phyloP scores from a whole-genome alignment of 2,113 vertebrate genomes.

The Grallaria varia region DNA sequence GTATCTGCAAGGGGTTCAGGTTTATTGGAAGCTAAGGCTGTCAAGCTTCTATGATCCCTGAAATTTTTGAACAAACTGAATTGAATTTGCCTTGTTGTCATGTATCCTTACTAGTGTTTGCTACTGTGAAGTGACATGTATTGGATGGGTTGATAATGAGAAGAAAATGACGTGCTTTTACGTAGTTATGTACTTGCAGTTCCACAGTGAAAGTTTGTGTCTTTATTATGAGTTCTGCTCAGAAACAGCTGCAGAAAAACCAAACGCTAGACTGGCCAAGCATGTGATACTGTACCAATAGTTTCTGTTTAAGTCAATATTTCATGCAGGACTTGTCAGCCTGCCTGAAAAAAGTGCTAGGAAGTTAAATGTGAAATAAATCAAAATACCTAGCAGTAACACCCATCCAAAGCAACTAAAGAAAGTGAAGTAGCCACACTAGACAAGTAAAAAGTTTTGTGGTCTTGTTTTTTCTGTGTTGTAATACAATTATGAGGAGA shows the following conservation, averaged over 20 bases:
- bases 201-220: not conserved
- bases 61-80: not conserved
- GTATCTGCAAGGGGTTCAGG: not conserved
- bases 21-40: not conserved
- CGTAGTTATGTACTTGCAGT: accelerated
- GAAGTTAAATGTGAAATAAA: not conserved
- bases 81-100: not conserved
- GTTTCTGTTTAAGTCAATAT: not conserved
- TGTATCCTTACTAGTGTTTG: accelerated
- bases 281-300: not conserved
- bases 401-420: not conserved
- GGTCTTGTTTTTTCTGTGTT: not conserved
- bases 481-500: not conserved
- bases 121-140: accelerated
- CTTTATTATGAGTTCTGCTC: not conserved
- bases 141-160: not conserved
- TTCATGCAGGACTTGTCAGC: not conserved
- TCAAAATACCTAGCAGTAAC: not conserved
- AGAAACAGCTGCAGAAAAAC: not conserved
- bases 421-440: not conserved
- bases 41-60: not conserved
- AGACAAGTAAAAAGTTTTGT: accelerated
- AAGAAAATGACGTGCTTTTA: not conserved
- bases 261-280: not conserved
- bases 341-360: not conserved